Evolutionary conservation across 2,797 vertebrate species (phyloP), one percentile per base, ranked within the genome.

Genomic region (Enoplosus armatus): DNA sequence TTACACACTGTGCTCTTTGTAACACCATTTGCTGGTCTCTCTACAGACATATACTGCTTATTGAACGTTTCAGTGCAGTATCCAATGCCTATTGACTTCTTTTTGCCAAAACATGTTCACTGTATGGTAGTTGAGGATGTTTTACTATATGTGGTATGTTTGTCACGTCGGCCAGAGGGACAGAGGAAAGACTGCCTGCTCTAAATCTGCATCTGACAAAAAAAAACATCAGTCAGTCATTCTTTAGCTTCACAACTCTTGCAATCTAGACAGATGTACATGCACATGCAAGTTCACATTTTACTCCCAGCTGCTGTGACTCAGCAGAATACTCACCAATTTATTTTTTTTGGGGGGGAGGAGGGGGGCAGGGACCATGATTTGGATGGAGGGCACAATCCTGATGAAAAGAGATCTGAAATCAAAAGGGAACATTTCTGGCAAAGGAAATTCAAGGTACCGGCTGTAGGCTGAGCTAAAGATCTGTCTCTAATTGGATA

Each of bases 401-500:
- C 26, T 82, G 50, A 75, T 67, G 45, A 80, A 86, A 79, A 79
- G 61, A 62, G 31, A 74, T 84, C 12, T 37, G 22, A 82, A 85
- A 79, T 75, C 51, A 84, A 85, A 80, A 80, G 55, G 31, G 45
- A 83, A 63, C 51, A 75, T 79, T 86, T 64, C 58, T 73, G 26
- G 51, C 33, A 76, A 63, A 64, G 64, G 48, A 80, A 73, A 82
- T 60, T 80, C 3, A 70, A 75, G 64, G 51, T 72, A 51, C 22
- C 37, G 45, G 76, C 82, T 80, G 63, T 47, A 66, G 70, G 77
- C 70, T 80, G 56, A 84, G 67, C 58, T 85, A 64, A 84, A 85
- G 71, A 84, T 86, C 76, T 80, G 59, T 72, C 77, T 81, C 80
- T 92, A 91, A 93, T 90, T 91, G 83, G 85, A 85, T 77, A 33